Base-by-base conservation (phyloP, 2,797 vertebrate genomes). In the Sebastes iracundus region DNA sequence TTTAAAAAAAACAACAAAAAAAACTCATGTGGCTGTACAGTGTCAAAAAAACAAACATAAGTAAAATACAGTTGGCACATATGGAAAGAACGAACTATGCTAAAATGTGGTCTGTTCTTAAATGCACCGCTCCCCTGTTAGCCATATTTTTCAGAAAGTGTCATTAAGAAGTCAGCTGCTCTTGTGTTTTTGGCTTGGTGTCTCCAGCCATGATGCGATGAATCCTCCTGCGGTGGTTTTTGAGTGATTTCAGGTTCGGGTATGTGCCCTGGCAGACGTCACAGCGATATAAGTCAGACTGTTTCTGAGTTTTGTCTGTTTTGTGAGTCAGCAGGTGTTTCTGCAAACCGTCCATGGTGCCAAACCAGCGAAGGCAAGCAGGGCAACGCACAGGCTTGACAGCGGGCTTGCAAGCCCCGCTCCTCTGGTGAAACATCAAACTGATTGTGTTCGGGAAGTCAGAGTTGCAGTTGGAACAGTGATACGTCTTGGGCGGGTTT, bases 341-440 rank as follows among this genome's bases (percentile, higher is more conserved):
- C 88, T 96, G 95, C 56, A 96, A 89, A 76, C 92, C 90, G 4
- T 95, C 94, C 72, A 93, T 73, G 1, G 94, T 94, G 66, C 94
- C 93, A 58, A 96, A 96, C 94, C 94, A 96, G 76, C 94, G 95
- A 2, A 94, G 88, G 77, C 96, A 96, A 62, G 95, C 87, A 0
- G 95, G 94, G 70, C 96, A 96, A n/a, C 95, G 95, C 49, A 95
- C 93, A 14, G 95, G 94, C 67, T 96, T 96, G 62, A 94, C 92
- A 56, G 93, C 62, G 0, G 94, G 94, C 55, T 92, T 96, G 83
- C 95, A 96, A 16, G 88, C 85, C 4, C 94, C 95, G 8, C 90
- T 93, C 74, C 95, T 93, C 91, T 95, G 93, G 80, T 96, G 96
- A 82, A 95, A 92, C 4, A 94, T 77, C 4, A 96, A 94, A 65